phyloP scores from a whole-genome alignment of 2,888 invertebrate species.

The Idaea straminata region DNA sequence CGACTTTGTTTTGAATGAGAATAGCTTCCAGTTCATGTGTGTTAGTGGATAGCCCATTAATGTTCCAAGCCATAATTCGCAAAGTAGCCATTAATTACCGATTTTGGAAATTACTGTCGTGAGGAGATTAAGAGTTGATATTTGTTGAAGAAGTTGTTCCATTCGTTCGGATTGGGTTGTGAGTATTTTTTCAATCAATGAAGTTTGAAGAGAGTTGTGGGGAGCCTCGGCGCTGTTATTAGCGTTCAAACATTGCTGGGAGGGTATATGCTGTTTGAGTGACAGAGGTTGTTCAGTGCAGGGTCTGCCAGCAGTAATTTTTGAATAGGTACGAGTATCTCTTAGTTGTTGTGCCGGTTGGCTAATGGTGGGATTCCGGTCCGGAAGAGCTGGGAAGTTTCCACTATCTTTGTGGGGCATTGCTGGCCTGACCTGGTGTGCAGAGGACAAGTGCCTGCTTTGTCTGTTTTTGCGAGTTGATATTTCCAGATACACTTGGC shows the following conservation, averaged over 20 bases:
- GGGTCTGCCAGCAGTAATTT: too few species aligned
- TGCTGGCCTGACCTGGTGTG: neutral
- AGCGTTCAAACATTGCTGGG: too few species aligned
- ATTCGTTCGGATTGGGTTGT: neutral
- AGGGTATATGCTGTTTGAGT: too few species aligned
- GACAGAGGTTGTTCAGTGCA: too few species aligned
- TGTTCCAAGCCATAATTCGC: neutral
- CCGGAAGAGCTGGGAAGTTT: neutral
- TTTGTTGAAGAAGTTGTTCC: neutral
- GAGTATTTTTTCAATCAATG: neutral
- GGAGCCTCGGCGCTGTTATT: too few species aligned
- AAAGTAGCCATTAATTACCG: neutral
- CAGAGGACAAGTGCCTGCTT: neutral
- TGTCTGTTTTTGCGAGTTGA: neutral
- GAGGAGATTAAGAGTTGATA: neutral
- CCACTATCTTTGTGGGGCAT: neutral
- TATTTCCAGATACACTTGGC: constrained; percentile 7
- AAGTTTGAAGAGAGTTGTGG: too few species aligned
- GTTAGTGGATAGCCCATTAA: neutral
- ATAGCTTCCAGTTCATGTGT: neutral
- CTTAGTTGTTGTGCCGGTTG: neutral
- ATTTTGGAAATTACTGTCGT: neutral
- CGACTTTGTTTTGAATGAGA: neutral
- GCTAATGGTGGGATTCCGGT: neutral
- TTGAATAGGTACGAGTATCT: neutral